Base-by-base conservation (phyloP, 2,113 vertebrate species). In the Grallaria varia region DNA sequence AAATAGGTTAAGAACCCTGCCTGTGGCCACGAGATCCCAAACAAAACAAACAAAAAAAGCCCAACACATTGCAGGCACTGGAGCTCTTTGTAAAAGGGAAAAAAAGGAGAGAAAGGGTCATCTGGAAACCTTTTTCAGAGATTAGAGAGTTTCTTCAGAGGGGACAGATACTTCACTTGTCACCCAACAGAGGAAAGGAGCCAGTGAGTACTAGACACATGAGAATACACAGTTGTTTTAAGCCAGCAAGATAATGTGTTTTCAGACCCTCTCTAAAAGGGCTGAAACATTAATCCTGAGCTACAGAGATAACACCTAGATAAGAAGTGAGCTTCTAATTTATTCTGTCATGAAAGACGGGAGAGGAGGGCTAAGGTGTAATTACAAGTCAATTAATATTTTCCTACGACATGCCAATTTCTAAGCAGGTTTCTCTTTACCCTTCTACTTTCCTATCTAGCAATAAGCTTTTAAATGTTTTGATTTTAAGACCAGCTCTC, bases 41-140 rank as follows among this genome's bases (percentile, higher is more conserved):
- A 86, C 49, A 88, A 94, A 94, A 96, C 71, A 97, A 96, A 95
- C 90, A 96, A n/a, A 81, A 72, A 75, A 73, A 83, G 60, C 72
- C 66, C 21, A 71, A 71, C 79, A 62, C 60, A n/a, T 8, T 6
- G 8, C 58, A 91, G 22, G 78, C 7, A 2, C 66, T 74, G 50
- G 62, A 87, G 74, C n/a, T 78, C 52, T 56, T 27, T 39, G 35
- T 63, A 68, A 81, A 77, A 47, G 7, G 30, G 37, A n/a, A 20
- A 83, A 52, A 10, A 18, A 10, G 22, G 77, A 59, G 25, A 89
- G 44, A 77, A 82, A 74, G 77, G 84, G 80, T 93, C 80, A 96
- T 84, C 89, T 87, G 80, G 80, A 92, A 95, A 87, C 22, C 69
- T 93, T 88, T 89, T 79, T 52, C 94, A 93, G 89, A 92, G 85